A percentile compares a stretch with the other conserved stretches of the same genome.
Conservation (phyloP, 2,113 vertebrate species). For the Dolichotis patagonum region DNA sequence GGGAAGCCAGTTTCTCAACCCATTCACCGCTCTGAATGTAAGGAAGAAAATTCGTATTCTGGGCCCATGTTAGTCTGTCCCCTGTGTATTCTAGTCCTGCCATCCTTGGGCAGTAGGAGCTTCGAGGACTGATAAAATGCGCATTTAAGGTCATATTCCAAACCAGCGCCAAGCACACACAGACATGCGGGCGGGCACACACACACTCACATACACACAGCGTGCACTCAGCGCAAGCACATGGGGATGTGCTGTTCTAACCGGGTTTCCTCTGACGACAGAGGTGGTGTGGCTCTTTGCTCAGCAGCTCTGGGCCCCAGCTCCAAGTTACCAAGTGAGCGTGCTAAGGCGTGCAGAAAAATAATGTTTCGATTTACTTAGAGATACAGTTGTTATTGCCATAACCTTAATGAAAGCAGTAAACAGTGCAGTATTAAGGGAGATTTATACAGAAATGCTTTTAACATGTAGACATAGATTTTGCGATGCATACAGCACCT, state of each 20-base stretch:
- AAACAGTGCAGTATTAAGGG: constrained; percentile 87
- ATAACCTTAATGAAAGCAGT: constrained; percentile 90
- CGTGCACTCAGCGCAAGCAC: constrained; percentile 41
- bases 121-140: constrained; percentile 75
- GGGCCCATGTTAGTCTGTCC: constrained; percentile 47
- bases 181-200: rapidly evolving
- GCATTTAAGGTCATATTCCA: constrained; percentile 75
- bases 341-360: constrained; percentile 77
- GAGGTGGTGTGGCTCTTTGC: constrained; percentile 17
- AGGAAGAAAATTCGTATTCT: constrained; percentile 73
- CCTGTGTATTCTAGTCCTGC: constrained; percentile 49
- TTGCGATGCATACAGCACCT: constrained; percentile 84
- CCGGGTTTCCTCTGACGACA: background rate
- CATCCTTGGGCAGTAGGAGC: constrained; percentile 72
- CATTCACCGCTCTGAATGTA: constrained; percentile 49
- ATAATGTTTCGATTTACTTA: constrained; percentile 84
- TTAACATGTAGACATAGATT: constrained; percentile 87
- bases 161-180: constrained; percentile 2
- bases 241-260: background rate
- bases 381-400: constrained; percentile 84
- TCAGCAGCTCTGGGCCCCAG: constrained; percentile 18
- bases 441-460: constrained; percentile 88
- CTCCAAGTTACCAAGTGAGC: constrained; percentile 65
- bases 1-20: constrained; percentile 19
- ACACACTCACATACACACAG: background rate